phyloP scores from a whole-genome alignment of 2,888 invertebrate species.

The Perizoma flavofasciatum region DNA sequence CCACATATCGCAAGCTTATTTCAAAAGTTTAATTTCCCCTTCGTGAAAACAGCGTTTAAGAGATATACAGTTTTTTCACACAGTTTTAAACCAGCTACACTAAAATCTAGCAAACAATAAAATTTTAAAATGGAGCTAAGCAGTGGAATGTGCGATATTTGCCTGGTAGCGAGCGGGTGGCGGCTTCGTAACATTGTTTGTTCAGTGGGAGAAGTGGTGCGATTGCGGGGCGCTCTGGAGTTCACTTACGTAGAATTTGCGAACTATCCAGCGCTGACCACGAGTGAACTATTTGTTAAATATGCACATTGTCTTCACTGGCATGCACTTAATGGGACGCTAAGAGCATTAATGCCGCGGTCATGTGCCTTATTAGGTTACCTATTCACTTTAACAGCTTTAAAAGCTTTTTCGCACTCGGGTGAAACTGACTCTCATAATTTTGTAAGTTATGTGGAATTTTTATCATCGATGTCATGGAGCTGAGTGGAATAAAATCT shows the following conservation, averaged over 20 bases:
- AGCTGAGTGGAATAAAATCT: no score
- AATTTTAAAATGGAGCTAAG: constrained; percentile 40
- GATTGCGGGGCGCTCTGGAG: constrained; percentile 48
- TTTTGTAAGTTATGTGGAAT: no score
- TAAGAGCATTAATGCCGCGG: constrained; percentile 40
- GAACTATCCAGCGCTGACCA: constrained; percentile 56
- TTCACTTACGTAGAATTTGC: constrained; percentile 57
- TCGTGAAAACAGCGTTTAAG: constrained; percentile 10
- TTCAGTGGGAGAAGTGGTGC: constrained; percentile 40
- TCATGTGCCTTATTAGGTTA: constrained; percentile 32
- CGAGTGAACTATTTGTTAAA: constrained; percentile 58
- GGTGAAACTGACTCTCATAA: constrained; percentile 3
- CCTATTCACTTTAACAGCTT: constrained; percentile 22
- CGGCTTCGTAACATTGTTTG: constrained; percentile 49
- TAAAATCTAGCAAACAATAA: constrained; percentile 42
- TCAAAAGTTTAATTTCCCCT: constrained; percentile 2
- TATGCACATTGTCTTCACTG: constrained; percentile 49
- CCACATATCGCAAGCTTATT: neutral
- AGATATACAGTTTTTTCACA: constrained; percentile 9
- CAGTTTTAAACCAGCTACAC: constrained; percentile 22
- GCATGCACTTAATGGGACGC: constrained; percentile 44
- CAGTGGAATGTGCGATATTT: constrained; percentile 54
- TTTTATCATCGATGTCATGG: no score
- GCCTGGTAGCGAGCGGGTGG: constrained; percentile 26
- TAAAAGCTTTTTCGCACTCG: constrained; percentile 26